Base-by-base conservation (phyloP, 2,797 vertebrate genomes). In the Hypotaenidia okinawae region DNA sequence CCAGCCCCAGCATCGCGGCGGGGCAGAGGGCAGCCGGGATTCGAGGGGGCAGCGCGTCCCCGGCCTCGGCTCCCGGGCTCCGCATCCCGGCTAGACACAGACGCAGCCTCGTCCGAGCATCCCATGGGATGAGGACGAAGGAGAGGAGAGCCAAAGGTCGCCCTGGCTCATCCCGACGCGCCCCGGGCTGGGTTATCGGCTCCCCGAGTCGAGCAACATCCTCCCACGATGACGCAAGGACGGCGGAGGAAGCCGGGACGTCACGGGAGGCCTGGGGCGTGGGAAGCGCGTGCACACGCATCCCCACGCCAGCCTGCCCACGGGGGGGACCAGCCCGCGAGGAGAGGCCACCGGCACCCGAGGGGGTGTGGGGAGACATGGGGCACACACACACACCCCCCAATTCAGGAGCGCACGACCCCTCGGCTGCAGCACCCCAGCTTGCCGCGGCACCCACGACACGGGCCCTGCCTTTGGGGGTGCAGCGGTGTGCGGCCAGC, bases 241-340 rank as follows among this genome's bases (percentile, higher is more conserved):
- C 47, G 45, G 70, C 17, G 54, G 90, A 96, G 91, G 94, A 95
- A 96, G 84, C 88, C 43, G 68, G 88, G 67, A 89, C 92, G 88
- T 94, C 90, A 96, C 57, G 72, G 95, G 85, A 28, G 90, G 91
- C 69, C 72, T 35, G 93, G 95, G 96, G 94, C 87, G 96, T 97
- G 95, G 95, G 93, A 96, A 96, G 95, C 62, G 89, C 39, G 47
- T 80, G 94, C 52, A 95, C 82, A 83, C 84, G 54, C 82, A 94
- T 59, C 89, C 89, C 86, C 74, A 72, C 54, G 49, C 21, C 79
- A 35, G 37, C 72, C 35, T 66, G 33, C 73, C 85, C 68, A 9
- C 45, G 54, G 54, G 64, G 57, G 25, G 17, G 45, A 22, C 13
- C 8, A 47, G 45, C 16, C 69, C 4, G 66, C 16, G 11, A 3